Evolutionary conservation across 1,140 invertebrate genomes (phyloP), one percentile per base, ranked within the genome.

Genomic region (Megathymus violae): DNA sequence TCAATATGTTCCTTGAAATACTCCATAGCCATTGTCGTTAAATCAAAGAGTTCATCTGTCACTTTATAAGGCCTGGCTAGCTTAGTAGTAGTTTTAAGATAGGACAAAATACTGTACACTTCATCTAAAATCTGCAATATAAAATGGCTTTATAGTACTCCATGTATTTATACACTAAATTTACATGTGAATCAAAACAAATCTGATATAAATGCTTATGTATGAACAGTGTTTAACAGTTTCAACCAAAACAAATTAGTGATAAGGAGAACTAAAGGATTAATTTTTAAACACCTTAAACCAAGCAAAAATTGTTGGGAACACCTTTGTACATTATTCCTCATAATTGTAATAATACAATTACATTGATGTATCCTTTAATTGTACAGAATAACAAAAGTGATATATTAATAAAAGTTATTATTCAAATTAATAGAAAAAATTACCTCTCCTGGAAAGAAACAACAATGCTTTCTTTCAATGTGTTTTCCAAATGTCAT

Each of bases 401-500:
- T n/a, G n/a, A 31, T 31, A 31, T 5, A 31, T 31, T 4, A 7
- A 31, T 31, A n/a, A n/a, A n/a, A n/a, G n/a, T n/a, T 22, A 22
- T 22, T 22, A 22, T 22, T 22, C 19, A 22, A 22, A n/a, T 1
- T 9, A 9, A 3, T 31, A 1, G 7, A 34, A 61, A 44, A 44
- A 80, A 80, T 93, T 92, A 97, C 96, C 91, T 96, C 96, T 82
- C 97, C 96, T 41, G 96, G 95, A 87, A 97, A 97, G 84, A 97
- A 97, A 85, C 96, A 97, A 78, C 96, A 96, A 87, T 97, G 96
- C 85, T 96, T 96, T 69, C 96, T 93, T 85, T 97, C 96, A 74
- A 97, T 97, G 78, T 97, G 96, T 86, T 97, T 97, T 6, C 96
- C 96, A 92, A 97, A 97, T 14, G 96, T 95, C 96, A 97, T 97